Percentiles rank a stretch among this genome's conserved stretches.
These are phyloP conservation scores for Stegostoma tigrinum DNA, from an alignment of 2,113 vertebrate species.

Conservation along the genomic window DNA sequence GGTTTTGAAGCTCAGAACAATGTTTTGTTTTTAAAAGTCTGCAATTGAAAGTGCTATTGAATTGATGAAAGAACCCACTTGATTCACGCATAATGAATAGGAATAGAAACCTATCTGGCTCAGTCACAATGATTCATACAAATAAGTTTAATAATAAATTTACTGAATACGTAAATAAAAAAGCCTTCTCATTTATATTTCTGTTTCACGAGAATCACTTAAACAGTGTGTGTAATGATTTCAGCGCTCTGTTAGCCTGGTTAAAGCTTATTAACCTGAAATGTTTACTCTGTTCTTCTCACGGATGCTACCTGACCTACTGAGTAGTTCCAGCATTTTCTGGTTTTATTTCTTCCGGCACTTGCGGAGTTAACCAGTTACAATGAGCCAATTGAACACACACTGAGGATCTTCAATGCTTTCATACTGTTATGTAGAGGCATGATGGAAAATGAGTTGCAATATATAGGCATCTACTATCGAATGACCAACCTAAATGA, in stretches of 20 bases:
- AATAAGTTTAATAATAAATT: too few relatives aligned
- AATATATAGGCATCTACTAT: not conserved
- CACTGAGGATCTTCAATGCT: not conserved
- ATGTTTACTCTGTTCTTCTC: too few relatives aligned
- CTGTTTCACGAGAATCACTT: not conserved
- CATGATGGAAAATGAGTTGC: not conserved
- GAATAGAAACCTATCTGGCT: too few relatives aligned
- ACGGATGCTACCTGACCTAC: too few relatives aligned
- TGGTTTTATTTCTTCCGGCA: not conserved
- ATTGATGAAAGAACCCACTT: too few relatives aligned
- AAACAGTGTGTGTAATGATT: not conserved
- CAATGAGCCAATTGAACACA: not conserved
- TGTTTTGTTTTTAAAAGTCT: not conserved
- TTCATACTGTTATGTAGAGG: not conserved
- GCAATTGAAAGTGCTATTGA: not conserved
- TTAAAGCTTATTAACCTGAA: too few relatives aligned
- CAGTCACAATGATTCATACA: too few relatives aligned
- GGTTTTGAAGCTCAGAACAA: not conserved
- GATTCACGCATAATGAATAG: too few relatives aligned
- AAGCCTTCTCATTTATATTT: not conserved
- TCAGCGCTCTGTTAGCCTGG: not conserved
- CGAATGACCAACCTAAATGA: not conserved
- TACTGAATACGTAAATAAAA: not conserved
- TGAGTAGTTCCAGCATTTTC: too few relatives aligned
- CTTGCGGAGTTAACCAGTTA: not conserved